phyloP scores from a whole-genome alignment of 2,113 vertebrate species.

The Progne subis region DNA sequence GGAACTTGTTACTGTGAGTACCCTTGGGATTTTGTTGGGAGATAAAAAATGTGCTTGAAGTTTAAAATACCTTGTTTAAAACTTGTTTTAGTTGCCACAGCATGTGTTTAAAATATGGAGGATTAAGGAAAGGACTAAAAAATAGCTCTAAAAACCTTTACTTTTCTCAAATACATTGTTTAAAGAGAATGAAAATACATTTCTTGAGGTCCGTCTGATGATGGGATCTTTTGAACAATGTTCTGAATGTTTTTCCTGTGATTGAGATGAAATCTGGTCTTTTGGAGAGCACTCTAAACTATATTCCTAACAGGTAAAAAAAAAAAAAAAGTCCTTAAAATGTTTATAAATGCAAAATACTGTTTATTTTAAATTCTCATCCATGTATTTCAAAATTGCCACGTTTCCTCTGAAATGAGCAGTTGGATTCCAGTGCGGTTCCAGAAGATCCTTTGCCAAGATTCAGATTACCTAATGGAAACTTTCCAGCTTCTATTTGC shows the following conservation, averaged over 20 bases:
- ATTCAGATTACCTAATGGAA: not conserved
- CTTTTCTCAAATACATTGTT: not conserved
- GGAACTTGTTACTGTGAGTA: slow-evolving; percentile 99
- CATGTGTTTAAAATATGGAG: not conserved
- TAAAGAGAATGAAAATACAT: not conserved
- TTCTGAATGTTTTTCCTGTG: not conserved
- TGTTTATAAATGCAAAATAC: not conserved
- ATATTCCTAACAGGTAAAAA: not conserved
- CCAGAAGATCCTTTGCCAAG: not conserved
- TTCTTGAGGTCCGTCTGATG: not conserved
- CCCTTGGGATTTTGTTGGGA: not conserved
- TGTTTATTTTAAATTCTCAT: not conserved
- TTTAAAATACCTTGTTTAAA: not conserved
- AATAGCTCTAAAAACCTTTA: not conserved
- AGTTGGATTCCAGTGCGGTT: not conserved
- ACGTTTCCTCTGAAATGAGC: not conserved
- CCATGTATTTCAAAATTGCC: not conserved
- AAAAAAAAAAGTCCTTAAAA: not conserved
- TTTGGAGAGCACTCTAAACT: not conserved
- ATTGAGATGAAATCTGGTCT: not conserved
- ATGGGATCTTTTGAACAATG: not conserved
- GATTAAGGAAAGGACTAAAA: not conserved
- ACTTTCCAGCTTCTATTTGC: slow-evolving; percentile 10
- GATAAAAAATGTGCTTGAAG: not conserved
- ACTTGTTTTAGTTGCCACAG: not conserved